A percentile compares a stretch with the other conserved stretches of the same genome.
These are phyloP conservation scores for Trematocara marginatum DNA, from an alignment of 2,113 vertebrate genomes.

Conservation along the genomic window DNA sequence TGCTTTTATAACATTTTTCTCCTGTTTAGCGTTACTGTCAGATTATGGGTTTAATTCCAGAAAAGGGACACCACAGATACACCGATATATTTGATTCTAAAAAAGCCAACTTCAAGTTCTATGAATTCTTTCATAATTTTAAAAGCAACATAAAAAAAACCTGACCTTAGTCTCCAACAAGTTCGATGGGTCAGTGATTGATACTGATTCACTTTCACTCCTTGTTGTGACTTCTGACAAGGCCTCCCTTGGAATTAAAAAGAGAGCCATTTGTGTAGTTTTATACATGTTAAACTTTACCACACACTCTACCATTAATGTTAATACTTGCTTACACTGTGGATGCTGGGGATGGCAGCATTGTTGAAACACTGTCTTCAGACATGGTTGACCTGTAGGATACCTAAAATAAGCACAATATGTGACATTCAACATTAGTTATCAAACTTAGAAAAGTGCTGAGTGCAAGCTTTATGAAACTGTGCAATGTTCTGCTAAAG, in stretches of 20 bases:
- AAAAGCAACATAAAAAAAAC: background rate
- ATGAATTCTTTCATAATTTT: background rate
- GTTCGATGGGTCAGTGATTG: background rate
- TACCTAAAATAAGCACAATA: slow-evolving; percentile 26
- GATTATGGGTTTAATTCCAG: background rate
- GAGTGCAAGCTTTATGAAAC: background rate
- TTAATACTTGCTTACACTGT: background rate
- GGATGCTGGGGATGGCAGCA: background rate
- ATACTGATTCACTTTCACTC: background rate
- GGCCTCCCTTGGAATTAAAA: background rate
- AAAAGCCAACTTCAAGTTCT: background rate
- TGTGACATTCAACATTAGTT: background rate
- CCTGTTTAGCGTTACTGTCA: background rate
- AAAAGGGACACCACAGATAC: background rate
- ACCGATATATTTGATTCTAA: rapidly evolving
- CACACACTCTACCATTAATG: background rate
- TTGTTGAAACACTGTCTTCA: slow-evolving; percentile 1
- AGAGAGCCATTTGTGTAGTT: background rate
- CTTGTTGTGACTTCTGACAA: background rate
- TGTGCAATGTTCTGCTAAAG: background rate
- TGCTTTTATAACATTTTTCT: background rate
- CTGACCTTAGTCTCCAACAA: background rate
- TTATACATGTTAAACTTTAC: background rate
- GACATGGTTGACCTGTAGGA: slow-evolving; percentile 16
- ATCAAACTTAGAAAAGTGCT: background rate